phyloP scores from a whole-genome alignment of 2,113 vertebrate genomes.

The Cacatua alba region DNA sequence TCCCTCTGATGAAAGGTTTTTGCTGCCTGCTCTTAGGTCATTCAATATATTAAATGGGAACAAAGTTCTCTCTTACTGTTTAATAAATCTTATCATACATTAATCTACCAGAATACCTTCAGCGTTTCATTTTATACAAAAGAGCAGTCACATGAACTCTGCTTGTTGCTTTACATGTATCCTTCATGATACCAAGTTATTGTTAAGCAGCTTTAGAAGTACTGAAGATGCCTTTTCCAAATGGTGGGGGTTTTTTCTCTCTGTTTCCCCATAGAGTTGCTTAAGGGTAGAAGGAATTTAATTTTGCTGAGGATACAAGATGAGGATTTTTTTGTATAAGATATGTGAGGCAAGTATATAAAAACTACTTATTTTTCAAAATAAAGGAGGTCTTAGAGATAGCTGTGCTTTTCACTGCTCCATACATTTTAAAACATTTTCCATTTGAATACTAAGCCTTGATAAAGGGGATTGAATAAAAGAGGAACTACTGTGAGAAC shows the following conservation, averaged over 20 bases:
- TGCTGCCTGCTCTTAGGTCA: slow-evolving; percentile 30
- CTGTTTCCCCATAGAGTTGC: background rate
- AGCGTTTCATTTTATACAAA: background rate
- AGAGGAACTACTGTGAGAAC: background rate
- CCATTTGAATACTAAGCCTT: background rate
- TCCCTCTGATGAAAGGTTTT: slow-evolving; percentile 15
- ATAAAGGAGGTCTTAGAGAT: background rate
- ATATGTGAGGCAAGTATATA: background rate
- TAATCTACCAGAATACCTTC: background rate
- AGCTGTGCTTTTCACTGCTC: background rate
- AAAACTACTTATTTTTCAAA: background rate
- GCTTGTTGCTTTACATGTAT: background rate
- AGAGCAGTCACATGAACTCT: background rate
- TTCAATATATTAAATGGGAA: slow-evolving; percentile 24
- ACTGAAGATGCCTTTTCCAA: background rate
- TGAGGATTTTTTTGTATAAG: background rate
- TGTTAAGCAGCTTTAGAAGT: background rate
- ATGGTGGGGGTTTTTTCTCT: background rate
- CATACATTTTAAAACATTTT: background rate
- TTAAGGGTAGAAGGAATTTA: background rate
- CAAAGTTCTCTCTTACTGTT: background rate
- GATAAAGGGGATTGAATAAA: background rate
- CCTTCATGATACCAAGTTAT: background rate
- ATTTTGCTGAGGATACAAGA: background rate
- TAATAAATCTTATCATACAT: background rate